A percentile compares a stretch with the other conserved stretches of the same genome.
Evolutionary conservation across 1,140 invertebrate genomes (phyloP).

Genomic region (Platyscapa corneri): DNA sequence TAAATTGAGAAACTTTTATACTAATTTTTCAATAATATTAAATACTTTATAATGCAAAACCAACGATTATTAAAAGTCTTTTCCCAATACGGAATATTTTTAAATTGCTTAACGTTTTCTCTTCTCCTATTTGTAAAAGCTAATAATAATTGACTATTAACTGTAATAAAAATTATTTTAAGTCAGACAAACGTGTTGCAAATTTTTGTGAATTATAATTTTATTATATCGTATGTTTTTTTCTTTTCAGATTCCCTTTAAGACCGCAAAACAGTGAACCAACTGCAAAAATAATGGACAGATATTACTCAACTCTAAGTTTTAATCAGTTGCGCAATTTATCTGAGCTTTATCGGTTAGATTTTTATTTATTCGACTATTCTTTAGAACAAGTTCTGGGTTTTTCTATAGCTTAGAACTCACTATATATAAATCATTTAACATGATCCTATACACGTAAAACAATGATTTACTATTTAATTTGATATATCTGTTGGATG

Average conservation of each 20-base stretch:
- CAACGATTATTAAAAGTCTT: too few species aligned
- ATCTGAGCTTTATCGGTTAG: constrained; percentile 84
- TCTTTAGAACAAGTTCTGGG: constrained; percentile 82
- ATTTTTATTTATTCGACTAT: constrained; percentile 89
- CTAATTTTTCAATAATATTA: too few species aligned
- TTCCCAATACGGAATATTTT: too few species aligned
- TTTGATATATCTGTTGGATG: background rate
- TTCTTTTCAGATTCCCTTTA: constrained; percentile 80
- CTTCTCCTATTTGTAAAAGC: too few species aligned
- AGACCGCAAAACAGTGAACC: constrained; percentile 79
- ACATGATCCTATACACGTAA: background rate
- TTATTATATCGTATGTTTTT: constrained; percentile 80
- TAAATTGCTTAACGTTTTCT: too few species aligned
- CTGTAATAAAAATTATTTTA: background rate
- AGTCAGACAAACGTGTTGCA: background rate
- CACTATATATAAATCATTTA: background rate
- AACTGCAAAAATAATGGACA: constrained; percentile 78
- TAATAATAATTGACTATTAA: too few species aligned
- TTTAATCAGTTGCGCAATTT: constrained; percentile 81
- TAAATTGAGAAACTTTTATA: background rate
- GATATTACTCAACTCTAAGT: constrained; percentile 83
- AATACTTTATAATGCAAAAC: too few species aligned
- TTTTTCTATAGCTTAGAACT: constrained; percentile 73
- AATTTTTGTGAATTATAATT: too few species aligned
- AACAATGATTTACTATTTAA: background rate